phyloP scores from a whole-genome alignment of 1,140 invertebrate genomes.

The Meloidogyne hapla region DNA sequence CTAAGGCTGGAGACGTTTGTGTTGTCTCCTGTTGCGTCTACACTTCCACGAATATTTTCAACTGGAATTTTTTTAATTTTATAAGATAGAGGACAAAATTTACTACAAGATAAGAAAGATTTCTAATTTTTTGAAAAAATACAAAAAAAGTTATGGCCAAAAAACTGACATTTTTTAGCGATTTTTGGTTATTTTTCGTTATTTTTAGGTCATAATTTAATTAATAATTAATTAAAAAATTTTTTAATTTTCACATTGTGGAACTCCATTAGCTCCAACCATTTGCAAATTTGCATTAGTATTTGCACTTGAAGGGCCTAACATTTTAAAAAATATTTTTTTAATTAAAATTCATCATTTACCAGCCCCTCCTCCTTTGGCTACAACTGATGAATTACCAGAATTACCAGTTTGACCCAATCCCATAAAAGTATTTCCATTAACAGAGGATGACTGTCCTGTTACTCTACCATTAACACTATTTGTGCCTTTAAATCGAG shows the following conservation, averaged over 20 bases:
- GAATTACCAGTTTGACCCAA: background rate
- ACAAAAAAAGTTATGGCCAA: too few species aligned
- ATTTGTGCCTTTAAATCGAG: constrained; percentile 1
- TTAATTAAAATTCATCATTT: background rate
- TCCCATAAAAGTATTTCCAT: constrained; percentile 4
- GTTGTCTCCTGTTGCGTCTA: constrained; percentile 13
- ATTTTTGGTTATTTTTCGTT: too few species aligned
- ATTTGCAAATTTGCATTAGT: constrained; percentile 9
- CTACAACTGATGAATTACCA: constrained; percentile 4
- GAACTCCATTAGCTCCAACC: constrained; percentile 1
- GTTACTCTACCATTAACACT: background rate
- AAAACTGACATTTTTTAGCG: too few species aligned
- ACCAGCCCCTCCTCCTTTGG: constrained; percentile 19
- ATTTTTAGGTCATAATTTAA: too few species aligned
- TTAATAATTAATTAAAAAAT: too few species aligned
- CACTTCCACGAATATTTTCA: constrained; percentile 13
- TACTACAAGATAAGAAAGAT: too few species aligned
- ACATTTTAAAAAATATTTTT: background rate
- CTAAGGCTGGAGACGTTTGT: constrained; percentile 19
- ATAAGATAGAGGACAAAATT: background rate
- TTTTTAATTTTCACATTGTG: constrained; percentile 4
- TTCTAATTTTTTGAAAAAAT: too few species aligned
- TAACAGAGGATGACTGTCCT: background rate
- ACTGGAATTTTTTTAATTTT: constrained; percentile 14
- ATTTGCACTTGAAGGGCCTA: constrained; percentile 15